Evolutionary conservation across 2,888 invertebrate genomes (phyloP), one percentile per base, ranked within the genome.

Genomic region (Phasia obesa): DNA sequence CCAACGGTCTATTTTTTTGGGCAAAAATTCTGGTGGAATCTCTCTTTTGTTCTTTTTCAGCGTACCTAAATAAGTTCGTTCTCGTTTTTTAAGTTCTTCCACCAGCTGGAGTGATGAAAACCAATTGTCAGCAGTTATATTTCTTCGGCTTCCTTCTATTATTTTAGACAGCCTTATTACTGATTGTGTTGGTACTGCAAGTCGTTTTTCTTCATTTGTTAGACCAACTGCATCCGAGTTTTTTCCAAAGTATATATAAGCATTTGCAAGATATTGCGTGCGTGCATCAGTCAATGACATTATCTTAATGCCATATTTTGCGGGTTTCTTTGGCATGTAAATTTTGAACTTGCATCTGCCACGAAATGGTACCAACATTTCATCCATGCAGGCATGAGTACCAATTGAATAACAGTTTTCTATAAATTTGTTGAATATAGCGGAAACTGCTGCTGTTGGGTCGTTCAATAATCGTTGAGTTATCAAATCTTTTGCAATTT

Each of bases 271-370:
- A n/a, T n/a, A n/a, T n/a, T n/a, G n/a, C n/a, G n/a, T n/a, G n/a
- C n/a, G n/a, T n/a, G n/a, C n/a, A n/a, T n/a, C n/a, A n/a, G n/a
- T n/a, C n/a, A n/a, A n/a, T n/a, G n/a, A n/a, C n/a, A n/a, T n/a
- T n/a, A n/a, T n/a, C n/a, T n/a, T n/a, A n/a, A n/a, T n/a, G n/a
- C n/a, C n/a, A n/a, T n/a, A n/a, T n/a, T n/a, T n/a, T n/a, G n/a
- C n/a, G n/a, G n/a, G n/a, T n/a, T n/a, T n/a, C n/a, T n/a, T n/a
- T n/a, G n/a, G n/a, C n/a, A n/a, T n/a, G n/a, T n/a, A n/a, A n/a
- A n/a, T n/a, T n/a, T n/a, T n/a, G n/a, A n/a, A 85, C 55, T 80
- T 84, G 64, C 81, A 85, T 59, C 85, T 79, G n/a, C 84, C 84
- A 21, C 81, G 76, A 75, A 86, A 84, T 47, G 69, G 64, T 51